Evolutionary conservation across 2,797 vertebrate species (phyloP), one percentile per base, ranked within the genome.

Genomic region (Enteromius fasciolatus): DNA sequence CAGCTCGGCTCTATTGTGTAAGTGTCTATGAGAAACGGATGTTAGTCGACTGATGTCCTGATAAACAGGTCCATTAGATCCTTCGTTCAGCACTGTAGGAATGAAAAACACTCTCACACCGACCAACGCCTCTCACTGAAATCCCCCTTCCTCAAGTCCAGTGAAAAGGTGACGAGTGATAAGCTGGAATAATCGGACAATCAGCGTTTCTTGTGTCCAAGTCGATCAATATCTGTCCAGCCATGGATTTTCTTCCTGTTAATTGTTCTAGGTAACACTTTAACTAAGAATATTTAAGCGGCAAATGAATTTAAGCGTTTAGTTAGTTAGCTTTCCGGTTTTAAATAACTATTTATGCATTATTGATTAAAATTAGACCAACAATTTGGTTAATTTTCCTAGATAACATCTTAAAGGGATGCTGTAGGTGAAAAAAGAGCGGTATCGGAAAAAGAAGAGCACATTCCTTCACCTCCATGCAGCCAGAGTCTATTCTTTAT

Each of bases 1-100:
- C 11, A 78, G 28, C 74, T 70, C 44, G 36, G 4, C 64, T 85
- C 86, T 78, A 86, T 87, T 87, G 86, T 87, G 76, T 84, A 81
- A 79, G 69, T 64, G 80, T 83, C 81, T 83, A 85, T 87, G 84
- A 81, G 86, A 87, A 86, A 69, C 84, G 86, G 86, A 87, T 87
- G 86, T 84, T 80, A 82, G 82, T 86, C 73, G 36, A 50, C 67
- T 77, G 75, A 87, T 78, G 74, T 82, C 52, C 84, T 79, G 78
- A 86, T 86, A 86, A 86, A 87, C 87, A 85, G 59, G 31, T 63
- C 83, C 83, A 85, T 85, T 83, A 85, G 76, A 84, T 83, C 66
- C 76, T 82, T 82, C 82, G 63, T 84, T 86, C 79, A 77, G 82
- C 46, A 17, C 52, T 44, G 75, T 9, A 80, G 44, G 78, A 83